Percentiles rank a stretch among this genome's conserved stretches.
phyloP scores from a whole-genome alignment of 2,888 invertebrate genomes.

The Eristalis intricaria region DNA sequence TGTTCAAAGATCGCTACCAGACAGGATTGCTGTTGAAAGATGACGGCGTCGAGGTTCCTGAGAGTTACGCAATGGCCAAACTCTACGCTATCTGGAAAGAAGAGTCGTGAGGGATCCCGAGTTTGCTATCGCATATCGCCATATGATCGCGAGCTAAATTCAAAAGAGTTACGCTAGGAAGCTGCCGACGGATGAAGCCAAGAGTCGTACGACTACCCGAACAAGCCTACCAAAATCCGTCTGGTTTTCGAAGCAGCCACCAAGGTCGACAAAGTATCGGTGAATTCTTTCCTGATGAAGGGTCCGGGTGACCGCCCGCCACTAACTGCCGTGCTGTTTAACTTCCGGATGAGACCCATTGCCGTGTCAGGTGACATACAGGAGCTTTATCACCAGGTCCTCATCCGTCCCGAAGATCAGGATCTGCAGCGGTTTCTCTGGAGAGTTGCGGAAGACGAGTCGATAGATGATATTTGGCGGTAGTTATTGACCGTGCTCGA shows the following conservation, averaged over 20 bases:
- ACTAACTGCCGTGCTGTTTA: background rate
- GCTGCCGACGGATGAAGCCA: background rate
- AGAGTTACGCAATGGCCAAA: too few species aligned
- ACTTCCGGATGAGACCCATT: background rate
- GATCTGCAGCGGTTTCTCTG: background rate
- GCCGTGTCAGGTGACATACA: constrained; percentile 1
- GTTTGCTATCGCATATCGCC: background rate
- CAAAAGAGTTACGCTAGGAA: background rate
- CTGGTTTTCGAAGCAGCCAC: too few species aligned
- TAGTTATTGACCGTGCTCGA: constrained; percentile 35
- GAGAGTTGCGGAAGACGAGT: background rate
- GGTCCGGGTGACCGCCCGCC: background rate
- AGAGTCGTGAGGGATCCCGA: background rate
- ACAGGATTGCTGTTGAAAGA: too few species aligned
- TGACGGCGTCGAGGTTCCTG: too few species aligned
- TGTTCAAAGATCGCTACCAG: too few species aligned
- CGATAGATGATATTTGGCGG: constrained; percentile 16
- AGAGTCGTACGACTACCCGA: constrained; percentile 39
- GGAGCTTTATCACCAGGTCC: background rate
- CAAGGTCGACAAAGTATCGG: constrained; percentile 50
- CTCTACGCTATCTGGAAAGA: background rate
- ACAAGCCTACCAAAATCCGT: constrained; percentile 69
- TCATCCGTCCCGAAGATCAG: background rate
- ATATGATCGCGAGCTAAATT: background rate
- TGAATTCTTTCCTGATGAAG: background rate